Evolutionary conservation across 2,797 vertebrate genomes (phyloP), one percentile per base, ranked within the genome.

Genomic region (Leuciscus waleckii): DNA sequence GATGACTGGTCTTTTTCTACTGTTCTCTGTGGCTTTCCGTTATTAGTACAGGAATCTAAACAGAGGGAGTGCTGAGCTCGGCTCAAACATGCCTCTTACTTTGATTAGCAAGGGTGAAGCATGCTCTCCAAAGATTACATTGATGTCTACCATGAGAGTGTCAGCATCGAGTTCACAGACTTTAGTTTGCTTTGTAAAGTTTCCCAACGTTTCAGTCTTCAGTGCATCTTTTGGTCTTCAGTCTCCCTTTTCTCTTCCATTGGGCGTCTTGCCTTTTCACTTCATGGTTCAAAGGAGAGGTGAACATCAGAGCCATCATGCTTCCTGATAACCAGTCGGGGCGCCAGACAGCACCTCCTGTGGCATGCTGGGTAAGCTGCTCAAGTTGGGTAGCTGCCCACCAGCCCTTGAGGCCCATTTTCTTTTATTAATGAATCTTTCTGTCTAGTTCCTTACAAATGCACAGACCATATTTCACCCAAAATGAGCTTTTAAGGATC

Each of bases 281-380:
- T 76, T 86, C 71, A 65, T 41, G 84, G 79, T 85, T 79, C 63
- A 85, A 67, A 85, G 39, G 56, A 71, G 61, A 80, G 83, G 68
- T 85, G 81, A 85, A 82, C 80, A 80, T 56, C 74, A 75, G 37
- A 83, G 86, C 65, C 54, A 76, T 79, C 63, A 68, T 68, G 32
- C 80, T 86, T 87, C 77, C 83, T 88, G 86, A 79, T 51, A 82
- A 82, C 67, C 75, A 82, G 81, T 78, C 74, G 74, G 80, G 83
- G 87, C n/a, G 58, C 75, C 87, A 88, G 87, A 88, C 87, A 77
- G 63, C 73, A 86, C 51, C 84, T 86, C 91, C 70, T 84, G 85
- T 75, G 86, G 90, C 92, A 89, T 86, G 90, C 89, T 91, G 89
- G 74, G 88, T 84, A 87, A 88, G 69, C 87, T 84, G 84, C 51